Percentiles rank a stretch among this genome's conserved stretches.
These are phyloP conservation scores for Manis pentadactyla DNA, from an alignment of 2,797 vertebrate species.

Conservation along the genomic window DNA sequence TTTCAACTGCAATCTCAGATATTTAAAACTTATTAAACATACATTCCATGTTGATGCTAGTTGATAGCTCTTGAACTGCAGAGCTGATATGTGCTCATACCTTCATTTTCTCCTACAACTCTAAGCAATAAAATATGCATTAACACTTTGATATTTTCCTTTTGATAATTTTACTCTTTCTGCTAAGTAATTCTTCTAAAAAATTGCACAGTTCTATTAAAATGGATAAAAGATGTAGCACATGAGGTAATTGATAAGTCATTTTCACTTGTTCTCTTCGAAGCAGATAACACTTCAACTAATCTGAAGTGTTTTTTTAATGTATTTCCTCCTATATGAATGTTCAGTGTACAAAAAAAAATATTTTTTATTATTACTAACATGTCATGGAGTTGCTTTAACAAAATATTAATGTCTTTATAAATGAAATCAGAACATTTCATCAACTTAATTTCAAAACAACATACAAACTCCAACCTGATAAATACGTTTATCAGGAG, in stretches of 20 bases:
- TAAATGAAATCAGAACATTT: constrained; percentile 85
- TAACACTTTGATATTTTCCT: constrained; percentile 82
- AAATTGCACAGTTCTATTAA: constrained; percentile 81
- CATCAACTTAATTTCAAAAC: constrained; percentile 88
- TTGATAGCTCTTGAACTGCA: constrained; percentile 87
- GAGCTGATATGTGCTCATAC: constrained; percentile 83
- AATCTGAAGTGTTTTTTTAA: constrained; percentile 65
- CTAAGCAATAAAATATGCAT: constrained; percentile 83
- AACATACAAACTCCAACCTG: constrained; percentile 91
- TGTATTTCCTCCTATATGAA: constrained; percentile 78
- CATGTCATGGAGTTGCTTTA: constrained; percentile 84
- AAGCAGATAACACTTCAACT: constrained; percentile 83
- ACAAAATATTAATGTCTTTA: constrained; percentile 86
- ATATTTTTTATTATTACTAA: constrained; percentile 75
- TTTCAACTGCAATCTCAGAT: constrained; percentile 92
- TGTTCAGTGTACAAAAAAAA: constrained; percentile 77
- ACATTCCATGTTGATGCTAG: constrained; percentile 89
- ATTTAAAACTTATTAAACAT: constrained; percentile 92
- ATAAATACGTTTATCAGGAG: constrained; percentile 97
- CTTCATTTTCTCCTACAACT: constrained; percentile 82
- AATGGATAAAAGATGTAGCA: constrained; percentile 84
- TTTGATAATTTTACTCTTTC: constrained; percentile 82
- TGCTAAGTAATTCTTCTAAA: constrained; percentile 81
- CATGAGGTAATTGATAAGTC: constrained; percentile 83
- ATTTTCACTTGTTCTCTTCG: constrained; percentile 81